These are phyloP conservation scores for Melikaiella ostensackeni DNA, from an alignment of 2,888 invertebrate genomes.

Conservation along the genomic window DNA sequence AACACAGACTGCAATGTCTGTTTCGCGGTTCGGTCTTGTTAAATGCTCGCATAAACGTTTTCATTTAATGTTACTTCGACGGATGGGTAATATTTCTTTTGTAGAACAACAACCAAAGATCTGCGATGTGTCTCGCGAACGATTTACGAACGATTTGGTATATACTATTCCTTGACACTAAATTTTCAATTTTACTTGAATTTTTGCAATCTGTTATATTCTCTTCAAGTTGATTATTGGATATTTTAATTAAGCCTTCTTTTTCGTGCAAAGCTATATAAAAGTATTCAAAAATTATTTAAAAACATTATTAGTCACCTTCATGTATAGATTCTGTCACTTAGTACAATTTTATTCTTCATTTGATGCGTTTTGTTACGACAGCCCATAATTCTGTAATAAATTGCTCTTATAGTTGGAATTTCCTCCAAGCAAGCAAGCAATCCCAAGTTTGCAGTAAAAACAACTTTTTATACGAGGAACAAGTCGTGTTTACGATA, in stretches of 20 bases:
- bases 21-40: conserved; percentile 15
- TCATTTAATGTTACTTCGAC: conserved; percentile 2
- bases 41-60: conserved; percentile 22
- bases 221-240: too few species aligned
- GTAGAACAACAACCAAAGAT: not conserved
- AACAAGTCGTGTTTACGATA: not conserved
- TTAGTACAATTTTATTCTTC: too few species aligned
- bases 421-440: not conserved
- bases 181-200: too few species aligned
- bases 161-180: not conserved
- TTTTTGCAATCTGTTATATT: too few species aligned
- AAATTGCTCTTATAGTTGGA: not conserved
- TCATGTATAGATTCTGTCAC: too few species aligned
- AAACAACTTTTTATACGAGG: not conserved
- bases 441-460: not conserved
- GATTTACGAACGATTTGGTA: not conserved
- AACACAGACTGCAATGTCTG: conserved; percentile 17
- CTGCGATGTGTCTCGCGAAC: not conserved
- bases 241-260: too few species aligned
- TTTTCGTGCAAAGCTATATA: too few species aligned
- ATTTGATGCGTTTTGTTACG: too few species aligned
- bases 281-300: too few species aligned
- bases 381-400: not conserved
- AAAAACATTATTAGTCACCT: too few species aligned
- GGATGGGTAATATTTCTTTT: conserved; percentile 15